Evolutionary conservation across 2,113 vertebrate genomes (phyloP), one percentile per base, ranked within the genome.

Genomic region (Bubo bubo): DNA sequence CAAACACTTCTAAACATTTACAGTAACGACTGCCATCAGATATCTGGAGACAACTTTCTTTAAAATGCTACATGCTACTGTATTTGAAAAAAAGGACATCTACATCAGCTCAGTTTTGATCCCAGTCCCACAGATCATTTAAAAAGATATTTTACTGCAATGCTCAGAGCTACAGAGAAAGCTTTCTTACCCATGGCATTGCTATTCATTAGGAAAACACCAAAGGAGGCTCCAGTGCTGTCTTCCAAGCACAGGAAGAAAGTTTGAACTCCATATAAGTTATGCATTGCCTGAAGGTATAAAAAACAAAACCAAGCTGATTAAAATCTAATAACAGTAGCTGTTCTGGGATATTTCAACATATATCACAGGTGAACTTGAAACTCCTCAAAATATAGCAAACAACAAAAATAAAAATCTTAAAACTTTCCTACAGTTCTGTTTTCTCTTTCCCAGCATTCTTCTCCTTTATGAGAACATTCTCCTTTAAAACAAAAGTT

Each of bases 141-240:
- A 7, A 49, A 41, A 64, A 56, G 7, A 5, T 32, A 50, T 43
- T 45, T 39, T 64, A 21, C 26, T 71, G 39, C 37, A 66, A 66
- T 43, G 12, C 41, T 66, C 43, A 41, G 60, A 86, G 55, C 14
- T 45, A 26, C 30, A 66, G 45, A 64, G 73, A 63, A 64, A 77
- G 13, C 7, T 62, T 67, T 24, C 93, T 99, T 98, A 99, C 99
- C 99, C 99, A 99, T 99, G 28, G n/a, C 56, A 92, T 99, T 99
- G 98, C 99, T 99, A 96, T 99, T 99, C 98, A 99, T 98, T 63
- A 99, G 98, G 95, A 99, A 99, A 79, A 99, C 99, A 32, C 99
- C 99, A 47, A 99, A 99, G 58, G 99, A 99, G 55, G 97, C 97
- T 64, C 99, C 99, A 59, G 94, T 98, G 13, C 59, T 87, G 74